These are phyloP conservation scores for Dolichallabes microphthalmus DNA, from an alignment of 2,113 vertebrate species.

Conservation along the genomic window DNA sequence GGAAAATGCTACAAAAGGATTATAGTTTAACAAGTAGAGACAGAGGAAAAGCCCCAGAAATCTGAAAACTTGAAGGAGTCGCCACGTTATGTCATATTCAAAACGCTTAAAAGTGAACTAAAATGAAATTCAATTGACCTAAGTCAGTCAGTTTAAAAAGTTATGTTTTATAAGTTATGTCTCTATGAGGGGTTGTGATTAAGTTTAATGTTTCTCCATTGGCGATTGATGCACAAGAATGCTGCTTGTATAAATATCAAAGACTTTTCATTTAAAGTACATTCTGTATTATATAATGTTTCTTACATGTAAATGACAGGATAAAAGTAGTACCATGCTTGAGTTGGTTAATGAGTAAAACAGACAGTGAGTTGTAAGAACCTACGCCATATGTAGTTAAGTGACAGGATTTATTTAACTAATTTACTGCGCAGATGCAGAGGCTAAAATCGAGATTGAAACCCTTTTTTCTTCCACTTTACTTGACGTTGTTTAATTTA, in stretches of 20 bases:
- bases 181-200: not conserved
- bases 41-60: conserved; percentile 5
- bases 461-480: not conserved
- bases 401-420: conserved; percentile 6
- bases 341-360: not conserved
- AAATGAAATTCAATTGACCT: not conserved
- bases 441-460: not conserved
- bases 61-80: not conserved
- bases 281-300: not conserved
- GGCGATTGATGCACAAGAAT: not conserved
- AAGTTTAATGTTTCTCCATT: not conserved
- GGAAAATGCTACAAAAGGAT: conserved; percentile 32
- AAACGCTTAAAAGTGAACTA: not conserved
- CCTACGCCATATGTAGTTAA: not conserved
- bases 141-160: not conserved
- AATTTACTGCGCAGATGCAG: conserved; percentile 1
- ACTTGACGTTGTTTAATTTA: conserved; percentile 25
- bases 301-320: not conserved
- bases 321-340: not conserved
- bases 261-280: not conserved
- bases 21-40: conserved; percentile 19
- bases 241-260: not conserved
- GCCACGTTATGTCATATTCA: not conserved
- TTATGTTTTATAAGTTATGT: not conserved
- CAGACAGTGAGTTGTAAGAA: not conserved